phyloP scores from a whole-genome alignment of 2,797 vertebrate species.

The Decapterus maruadsi region DNA sequence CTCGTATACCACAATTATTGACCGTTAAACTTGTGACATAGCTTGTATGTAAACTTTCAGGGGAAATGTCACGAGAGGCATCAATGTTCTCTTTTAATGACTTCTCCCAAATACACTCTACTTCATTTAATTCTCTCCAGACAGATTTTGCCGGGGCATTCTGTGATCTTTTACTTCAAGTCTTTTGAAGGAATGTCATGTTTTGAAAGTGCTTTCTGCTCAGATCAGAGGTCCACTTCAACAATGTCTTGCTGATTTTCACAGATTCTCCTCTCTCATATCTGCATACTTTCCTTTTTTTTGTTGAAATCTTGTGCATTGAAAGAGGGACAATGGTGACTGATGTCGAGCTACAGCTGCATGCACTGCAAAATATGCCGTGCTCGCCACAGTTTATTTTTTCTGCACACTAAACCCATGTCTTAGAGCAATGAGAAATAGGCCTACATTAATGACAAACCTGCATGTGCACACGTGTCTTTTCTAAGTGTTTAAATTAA shows the following conservation, averaged over 20 bases:
- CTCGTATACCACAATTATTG: constrained; percentile 37
- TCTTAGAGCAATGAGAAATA: neutral
- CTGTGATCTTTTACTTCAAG: constrained; percentile 7
- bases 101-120: neutral
- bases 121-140: constrained; percentile 4
- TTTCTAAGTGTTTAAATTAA: constrained; percentile 14
- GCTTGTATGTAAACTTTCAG: constrained; percentile 27
- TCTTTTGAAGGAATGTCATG: neutral
- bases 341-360: constrained; percentile 26
- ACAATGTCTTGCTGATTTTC: constrained; percentile 17
- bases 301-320: constrained; percentile 1
- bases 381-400: constrained; percentile 24
- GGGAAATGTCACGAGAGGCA: neutral
- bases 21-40: neutral
- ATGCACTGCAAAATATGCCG: constrained; percentile 1
- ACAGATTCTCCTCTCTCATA: constrained; percentile 6
- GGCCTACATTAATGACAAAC: constrained; percentile 11
- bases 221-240: constrained; percentile 18
- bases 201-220: constrained; percentile 24
- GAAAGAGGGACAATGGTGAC: constrained; percentile 13
- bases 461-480: neutral
- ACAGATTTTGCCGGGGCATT: neutral
- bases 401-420: constrained; percentile 27
- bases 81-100: neutral
- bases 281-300: neutral